Base-by-base conservation (phyloP, 2,113 vertebrate species). In the Abramis brama region DNA sequence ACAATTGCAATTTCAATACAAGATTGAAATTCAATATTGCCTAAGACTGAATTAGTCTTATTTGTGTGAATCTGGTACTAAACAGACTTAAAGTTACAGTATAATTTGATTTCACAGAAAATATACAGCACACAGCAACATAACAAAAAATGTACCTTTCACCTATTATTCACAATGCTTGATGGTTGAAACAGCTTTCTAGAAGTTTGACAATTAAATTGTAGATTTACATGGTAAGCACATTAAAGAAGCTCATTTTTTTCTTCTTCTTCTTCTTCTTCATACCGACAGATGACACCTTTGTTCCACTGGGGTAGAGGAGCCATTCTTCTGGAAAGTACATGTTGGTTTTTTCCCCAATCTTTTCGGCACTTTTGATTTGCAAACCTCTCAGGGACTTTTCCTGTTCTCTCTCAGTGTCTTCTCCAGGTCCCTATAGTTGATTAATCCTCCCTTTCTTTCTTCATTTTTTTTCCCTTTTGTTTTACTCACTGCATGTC, bases 251-350 rank as follows among this genome's bases (percentile, higher is more conserved):
- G 73, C 10, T 4, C 10, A 30, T 11, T 25, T 55, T 52, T 45
- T 27, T 52, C 25, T 55, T 47, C 45, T 23, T 3, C 27, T 27
- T 27, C 47, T 74, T 47, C 25, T 19, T 57, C 55, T 79, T 45
- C 62, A 84, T 27, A 59, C 78, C 83, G 57, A 81, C 79, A 86
- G 89, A 82, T 86, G 88, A 89, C 88, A 86, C 87, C 89, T 88
- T 86, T 59, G 86, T 86, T 84, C 71, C 88, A 75, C 25, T 87
- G 83, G 90, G 83, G 75, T 85, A 64, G 25, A 57, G 33, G 66
- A 87, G 59, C 66, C 76, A 79, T 71, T 89, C 90, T 91, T 89
- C 88, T 83, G 75, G 80, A 88, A 88, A 85, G 82, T 45, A 86
- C 89, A 86, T 88, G 87, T 80, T 86, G 87, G 6, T 59, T 82